Evolutionary conservation across 30 jellyfish, hydroid and myxozoan species (phyloP).

Genomic region (Pelagia noctiluca): DNA sequence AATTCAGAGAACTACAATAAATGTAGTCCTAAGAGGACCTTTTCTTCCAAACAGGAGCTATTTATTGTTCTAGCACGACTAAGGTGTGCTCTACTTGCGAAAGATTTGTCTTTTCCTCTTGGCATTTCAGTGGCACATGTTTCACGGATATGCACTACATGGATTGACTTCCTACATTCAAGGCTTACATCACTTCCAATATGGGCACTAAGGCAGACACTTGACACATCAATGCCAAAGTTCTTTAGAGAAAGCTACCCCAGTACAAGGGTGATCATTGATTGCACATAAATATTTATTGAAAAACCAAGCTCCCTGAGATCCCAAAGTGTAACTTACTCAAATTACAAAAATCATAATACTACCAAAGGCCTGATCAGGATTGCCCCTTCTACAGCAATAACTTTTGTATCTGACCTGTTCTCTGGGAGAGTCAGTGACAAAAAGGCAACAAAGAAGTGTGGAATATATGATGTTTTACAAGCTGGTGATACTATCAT

Average conservation of each 20-base stretch:
- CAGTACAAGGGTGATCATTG: not conserved
- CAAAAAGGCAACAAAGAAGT: not conserved
- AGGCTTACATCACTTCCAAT: not conserved
- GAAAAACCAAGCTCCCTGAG: slow-evolving; percentile 29
- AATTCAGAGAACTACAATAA: not conserved
- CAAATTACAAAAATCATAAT: slow-evolving; percentile 13
- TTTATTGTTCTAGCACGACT: slow-evolving; percentile 12
- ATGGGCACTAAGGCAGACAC: not conserved
- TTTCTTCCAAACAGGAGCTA: slow-evolving; percentile 9
- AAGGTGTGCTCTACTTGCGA: slow-evolving; percentile 15
- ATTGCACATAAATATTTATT: not conserved
- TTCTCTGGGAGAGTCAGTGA: slow-evolving; percentile 27
- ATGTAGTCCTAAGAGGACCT: not conserved
- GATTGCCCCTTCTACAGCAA: slow-evolving; percentile 36
- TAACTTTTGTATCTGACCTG: slow-evolving; percentile 44
- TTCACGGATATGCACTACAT: not conserved
- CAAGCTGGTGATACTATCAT: slow-evolving; percentile 14
- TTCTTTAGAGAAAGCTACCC: slow-evolving; percentile 9
- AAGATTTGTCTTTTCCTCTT: not conserved
- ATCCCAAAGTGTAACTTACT: slow-evolving; percentile 8
- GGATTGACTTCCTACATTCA: slow-evolving; percentile 27
- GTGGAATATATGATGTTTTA: slow-evolving; percentile 27
- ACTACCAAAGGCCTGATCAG: slow-evolving; percentile 42
- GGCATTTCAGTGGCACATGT: slow-evolving; percentile 5
- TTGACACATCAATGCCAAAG: not conserved